Percentiles rank a stretch among this genome's conserved stretches.
Conservation (phyloP, 2,797 vertebrate species). For the Dendrocincla fuliginosa region DNA sequence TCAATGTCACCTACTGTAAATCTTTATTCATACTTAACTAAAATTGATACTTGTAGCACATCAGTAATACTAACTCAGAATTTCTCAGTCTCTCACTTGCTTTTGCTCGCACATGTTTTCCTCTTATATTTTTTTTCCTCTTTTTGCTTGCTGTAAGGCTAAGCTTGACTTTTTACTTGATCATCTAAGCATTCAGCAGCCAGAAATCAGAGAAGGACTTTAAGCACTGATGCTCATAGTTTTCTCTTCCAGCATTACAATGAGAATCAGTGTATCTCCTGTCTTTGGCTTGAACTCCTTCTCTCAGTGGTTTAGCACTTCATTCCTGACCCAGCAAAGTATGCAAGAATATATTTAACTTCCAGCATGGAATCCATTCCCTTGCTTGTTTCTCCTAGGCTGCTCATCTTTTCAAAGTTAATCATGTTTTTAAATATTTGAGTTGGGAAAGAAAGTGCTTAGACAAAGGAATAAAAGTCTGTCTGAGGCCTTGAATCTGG, state of each 20-base stretch:
- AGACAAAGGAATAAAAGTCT: neutral
- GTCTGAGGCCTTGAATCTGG: neutral
- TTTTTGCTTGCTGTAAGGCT: neutral
- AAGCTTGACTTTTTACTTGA: neutral
- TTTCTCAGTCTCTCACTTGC: neutral
- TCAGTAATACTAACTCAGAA: neutral
- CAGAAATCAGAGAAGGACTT: neutral
- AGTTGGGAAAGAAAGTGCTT: neutral
- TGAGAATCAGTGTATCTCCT: neutral
- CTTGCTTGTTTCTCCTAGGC: constrained; percentile 6
- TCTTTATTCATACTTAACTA: neutral
- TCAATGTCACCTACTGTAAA: neutral
- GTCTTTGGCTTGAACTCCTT: neutral
- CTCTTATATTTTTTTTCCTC: neutral
- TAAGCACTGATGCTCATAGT: neutral
- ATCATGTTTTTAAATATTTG: neutral
- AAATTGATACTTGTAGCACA: neutral
- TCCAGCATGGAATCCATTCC: neutral
- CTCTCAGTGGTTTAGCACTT: neutral
- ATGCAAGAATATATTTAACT: constrained; percentile 19
- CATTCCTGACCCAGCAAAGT: constrained; percentile 15
- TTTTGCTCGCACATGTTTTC: neutral
- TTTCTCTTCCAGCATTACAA: neutral
- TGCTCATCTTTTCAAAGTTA: neutral
- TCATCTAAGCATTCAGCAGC: neutral